These are phyloP conservation scores for Drosophila kuntzei DNA, from an alignment of 2,888 invertebrate species.

Conservation along the genomic window DNA sequence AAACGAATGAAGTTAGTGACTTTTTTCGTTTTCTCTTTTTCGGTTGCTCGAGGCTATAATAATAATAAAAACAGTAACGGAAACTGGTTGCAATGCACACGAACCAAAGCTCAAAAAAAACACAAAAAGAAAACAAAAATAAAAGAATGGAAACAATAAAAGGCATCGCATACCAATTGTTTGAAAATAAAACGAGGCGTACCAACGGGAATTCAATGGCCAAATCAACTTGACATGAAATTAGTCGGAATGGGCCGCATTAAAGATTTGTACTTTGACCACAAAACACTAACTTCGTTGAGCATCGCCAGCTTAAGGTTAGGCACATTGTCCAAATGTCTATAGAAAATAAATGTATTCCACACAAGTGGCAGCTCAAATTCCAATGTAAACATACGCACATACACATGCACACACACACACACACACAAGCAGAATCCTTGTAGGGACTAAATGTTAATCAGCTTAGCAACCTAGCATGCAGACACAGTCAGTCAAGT, in stretches of 20 bases:
- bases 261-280: constrained; percentile 44
- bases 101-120: constrained; percentile 54
- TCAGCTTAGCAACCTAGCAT: constrained; percentile 57
- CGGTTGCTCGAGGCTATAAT: constrained; percentile 62
- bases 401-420: constrained; percentile 16
- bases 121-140: constrained; percentile 21
- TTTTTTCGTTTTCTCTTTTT: constrained; percentile 46
- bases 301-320: not conserved
- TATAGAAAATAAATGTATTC: constrained; percentile 43
- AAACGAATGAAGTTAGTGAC: constrained; percentile 48
- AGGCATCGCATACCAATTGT: constrained; percentile 68
- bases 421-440: constrained; percentile 8
- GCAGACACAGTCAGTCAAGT: not conserved
- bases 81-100: constrained; percentile 70
- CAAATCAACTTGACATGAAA: constrained; percentile 62
- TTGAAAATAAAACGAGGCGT: constrained; percentile 41
- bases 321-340: constrained; percentile 7
- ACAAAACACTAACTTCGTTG: constrained; percentile 27
- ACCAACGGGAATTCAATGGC: constrained; percentile 24
- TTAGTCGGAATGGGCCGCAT: constrained; percentile 43
- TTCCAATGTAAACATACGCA: constrained; percentile 29
- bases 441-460: constrained; percentile 68
- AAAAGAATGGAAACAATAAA: constrained; percentile 67
- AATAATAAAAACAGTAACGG: constrained; percentile 73
- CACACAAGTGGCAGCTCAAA: constrained; percentile 24